Conservation (phyloP, 2,888 invertebrate species). For the Tortricodes alternella region DNA sequence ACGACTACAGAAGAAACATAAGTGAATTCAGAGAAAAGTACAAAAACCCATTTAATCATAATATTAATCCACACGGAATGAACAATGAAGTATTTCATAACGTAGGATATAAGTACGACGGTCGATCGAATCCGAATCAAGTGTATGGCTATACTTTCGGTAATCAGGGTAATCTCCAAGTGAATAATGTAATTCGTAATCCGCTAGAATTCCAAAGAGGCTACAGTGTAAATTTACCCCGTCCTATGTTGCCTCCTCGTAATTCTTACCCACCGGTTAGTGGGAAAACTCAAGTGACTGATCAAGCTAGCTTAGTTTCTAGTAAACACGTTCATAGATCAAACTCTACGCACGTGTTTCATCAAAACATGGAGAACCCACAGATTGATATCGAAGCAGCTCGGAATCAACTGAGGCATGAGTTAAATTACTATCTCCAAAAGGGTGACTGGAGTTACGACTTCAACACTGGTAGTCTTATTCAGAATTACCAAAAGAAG, state of each 20-base stretch:
- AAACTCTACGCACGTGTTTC: constrained; percentile 84
- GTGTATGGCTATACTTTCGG: constrained; percentile 80
- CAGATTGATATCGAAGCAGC: constrained; percentile 74
- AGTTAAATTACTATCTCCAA: constrained; percentile 76
- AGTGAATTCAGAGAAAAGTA: constrained; percentile 85
- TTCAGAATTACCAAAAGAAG: constrained; percentile 78
- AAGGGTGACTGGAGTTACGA: constrained; percentile 80
- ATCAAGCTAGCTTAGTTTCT: constrained; percentile 75
- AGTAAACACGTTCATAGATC: constrained; percentile 84
- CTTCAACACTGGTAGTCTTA: constrained; percentile 74
- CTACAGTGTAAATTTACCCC: constrained; percentile 81
- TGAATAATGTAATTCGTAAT: constrained; percentile 79
- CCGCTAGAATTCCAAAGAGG: constrained; percentile 82
- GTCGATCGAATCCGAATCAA: constrained; percentile 72
- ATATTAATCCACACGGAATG: constrained; percentile 57
- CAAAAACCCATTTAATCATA: constrained; percentile 79
- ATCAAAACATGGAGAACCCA: constrained; percentile 69
- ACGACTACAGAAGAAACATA: constrained; percentile 83
- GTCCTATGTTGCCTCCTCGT: constrained; percentile 83
- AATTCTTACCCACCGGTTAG: constrained; percentile 85
- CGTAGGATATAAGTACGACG: constrained; percentile 73
- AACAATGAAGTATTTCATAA: constrained; percentile 76
- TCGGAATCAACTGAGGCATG: constrained; percentile 73
- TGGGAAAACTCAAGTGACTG: constrained; percentile 80
- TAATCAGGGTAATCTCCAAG: constrained; percentile 80